These are phyloP conservation scores for Periphyllus acericola DNA, from an alignment of 2,888 invertebrate species.

Conservation along the genomic window DNA sequence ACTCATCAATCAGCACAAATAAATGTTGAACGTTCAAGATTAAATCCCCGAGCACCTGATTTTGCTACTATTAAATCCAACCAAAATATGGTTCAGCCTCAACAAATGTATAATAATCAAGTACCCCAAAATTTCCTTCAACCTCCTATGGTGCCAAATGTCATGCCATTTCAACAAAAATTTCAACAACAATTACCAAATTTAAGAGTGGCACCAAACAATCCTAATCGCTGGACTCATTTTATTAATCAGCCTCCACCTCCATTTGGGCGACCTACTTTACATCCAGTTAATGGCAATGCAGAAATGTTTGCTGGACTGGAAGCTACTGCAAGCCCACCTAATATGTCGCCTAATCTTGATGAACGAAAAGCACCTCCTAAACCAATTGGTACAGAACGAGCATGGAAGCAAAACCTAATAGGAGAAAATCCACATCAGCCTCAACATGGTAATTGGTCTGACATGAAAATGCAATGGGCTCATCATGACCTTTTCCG, in stretches of 20 bases:
- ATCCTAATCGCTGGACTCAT: slow-evolving; percentile 58
- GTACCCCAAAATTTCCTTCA: slow-evolving; percentile 63
- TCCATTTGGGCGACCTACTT: slow-evolving; percentile 54
- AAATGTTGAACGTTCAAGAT: slow-evolving; percentile 73
- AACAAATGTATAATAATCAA: slow-evolving; percentile 60
- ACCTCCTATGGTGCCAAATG: slow-evolving; percentile 62
- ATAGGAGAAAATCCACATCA: slow-evolving; percentile 56
- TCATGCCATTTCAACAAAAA: slow-evolving; percentile 59
- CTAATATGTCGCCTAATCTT: slow-evolving; percentile 64
- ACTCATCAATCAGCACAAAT: slow-evolving; percentile 65
- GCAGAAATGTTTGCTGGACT: slow-evolving; percentile 70
- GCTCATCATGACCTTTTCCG: slow-evolving; percentile 61
- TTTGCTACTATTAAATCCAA: slow-evolving; percentile 70
- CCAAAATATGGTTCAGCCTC: slow-evolving; percentile 63
- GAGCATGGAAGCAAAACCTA: slow-evolving; percentile 71
- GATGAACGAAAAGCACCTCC: slow-evolving; percentile 73
- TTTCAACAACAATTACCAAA: slow-evolving; percentile 60
- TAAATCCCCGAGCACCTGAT: slow-evolving; percentile 85
- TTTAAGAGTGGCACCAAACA: slow-evolving; percentile 52
- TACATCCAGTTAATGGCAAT: slow-evolving; percentile 58
- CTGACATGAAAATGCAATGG: slow-evolving; percentile 60
- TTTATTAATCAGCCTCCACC: slow-evolving; percentile 58
- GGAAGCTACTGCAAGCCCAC: slow-evolving; percentile 63
- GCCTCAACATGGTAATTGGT: slow-evolving; percentile 50
- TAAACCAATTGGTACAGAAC: slow-evolving; percentile 85